phyloP scores from a whole-genome alignment of 2,797 vertebrate species.

The Buphagus erythrorhynchus region DNA sequence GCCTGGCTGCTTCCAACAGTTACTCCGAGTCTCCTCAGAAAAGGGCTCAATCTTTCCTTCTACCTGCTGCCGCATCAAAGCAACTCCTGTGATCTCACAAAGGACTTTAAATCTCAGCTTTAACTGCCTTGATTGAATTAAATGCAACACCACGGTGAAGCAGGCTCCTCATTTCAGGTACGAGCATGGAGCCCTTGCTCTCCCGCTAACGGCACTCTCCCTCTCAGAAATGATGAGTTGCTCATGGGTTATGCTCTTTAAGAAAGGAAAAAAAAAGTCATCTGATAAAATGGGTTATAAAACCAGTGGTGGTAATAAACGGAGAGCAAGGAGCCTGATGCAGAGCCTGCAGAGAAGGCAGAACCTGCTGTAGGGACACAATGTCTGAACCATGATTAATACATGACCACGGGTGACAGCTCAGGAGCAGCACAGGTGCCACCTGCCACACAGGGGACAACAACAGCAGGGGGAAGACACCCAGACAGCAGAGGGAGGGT shows the following conservation, averaged over 20 bases:
- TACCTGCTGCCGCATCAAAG: slow-evolving; percentile 41
- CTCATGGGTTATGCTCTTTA: slow-evolving; percentile 55
- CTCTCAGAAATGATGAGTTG: slow-evolving; percentile 63
- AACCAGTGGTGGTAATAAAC: slow-evolving; percentile 38
- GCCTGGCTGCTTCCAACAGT: slow-evolving; percentile 31
- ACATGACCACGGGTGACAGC: fast-evolving
- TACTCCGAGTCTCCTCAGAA: slow-evolving; percentile 11
- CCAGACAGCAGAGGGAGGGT: background rate
- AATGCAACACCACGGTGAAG: slow-evolving; percentile 18
- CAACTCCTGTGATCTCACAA: background rate
- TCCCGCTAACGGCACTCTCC: slow-evolving; percentile 28
- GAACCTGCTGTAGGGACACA: background rate
- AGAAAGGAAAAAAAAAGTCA: background rate
- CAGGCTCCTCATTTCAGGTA: slow-evolving; percentile 32
- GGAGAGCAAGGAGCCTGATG: slow-evolving; percentile 3
- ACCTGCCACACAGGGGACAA: fast-evolving
- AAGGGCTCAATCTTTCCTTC: slow-evolving; percentile 4
- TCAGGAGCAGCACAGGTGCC: background rate
- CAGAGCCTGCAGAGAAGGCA: slow-evolving; percentile 1
- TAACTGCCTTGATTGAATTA: slow-evolving; percentile 67
- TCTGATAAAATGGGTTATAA: slow-evolving; percentile 71
- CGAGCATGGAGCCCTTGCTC: slow-evolving; percentile 2
- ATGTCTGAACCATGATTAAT: background rate
- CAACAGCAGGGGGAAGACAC: background rate
- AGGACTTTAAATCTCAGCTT: slow-evolving; percentile 36